phyloP scores from a whole-genome alignment of 2,888 invertebrate species.

The Sminthurinus aureus region DNA sequence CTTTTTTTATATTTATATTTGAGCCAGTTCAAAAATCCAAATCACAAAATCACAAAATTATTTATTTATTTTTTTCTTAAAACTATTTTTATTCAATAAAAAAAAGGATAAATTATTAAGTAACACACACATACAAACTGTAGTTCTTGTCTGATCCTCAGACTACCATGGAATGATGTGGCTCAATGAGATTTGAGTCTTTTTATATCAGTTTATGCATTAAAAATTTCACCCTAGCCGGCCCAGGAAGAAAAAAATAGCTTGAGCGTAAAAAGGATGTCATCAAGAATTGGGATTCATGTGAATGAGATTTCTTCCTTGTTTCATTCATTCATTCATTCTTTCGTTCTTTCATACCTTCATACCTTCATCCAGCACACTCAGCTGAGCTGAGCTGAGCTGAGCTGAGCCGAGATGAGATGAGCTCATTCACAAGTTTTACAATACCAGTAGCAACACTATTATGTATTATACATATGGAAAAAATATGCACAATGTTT shows the following conservation, averaged over 20 bases:
- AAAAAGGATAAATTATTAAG: no score
- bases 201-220: slow-evolving; percentile 50
- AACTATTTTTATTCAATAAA: background rate
- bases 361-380: slow-evolving; percentile 22
- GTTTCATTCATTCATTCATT: slow-evolving; percentile 47
- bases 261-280: slow-evolving; percentile 60
- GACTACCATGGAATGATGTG: slow-evolving; percentile 30
- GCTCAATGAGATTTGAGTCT: slow-evolving; percentile 29
- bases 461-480: no score
- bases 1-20: no score
- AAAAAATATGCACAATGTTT: no score
- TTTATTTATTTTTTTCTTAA: background rate
- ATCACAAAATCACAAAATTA: background rate
- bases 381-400: no score
- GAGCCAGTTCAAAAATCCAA: background rate
- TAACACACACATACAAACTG: background rate
- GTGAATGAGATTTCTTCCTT: slow-evolving; percentile 55
- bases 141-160: slow-evolving; percentile 26
- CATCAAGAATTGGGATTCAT: slow-evolving; percentile 55
- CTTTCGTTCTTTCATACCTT: background rate
- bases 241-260: slow-evolving; percentile 59
- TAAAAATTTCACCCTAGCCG: slow-evolving; percentile 45
- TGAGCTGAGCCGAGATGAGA: no score
- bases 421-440: no score
- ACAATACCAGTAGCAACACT: no score